A percentile compares a stretch with the other conserved stretches of the same genome.
Conservation (phyloP, 1,140 invertebrate species). For the Steinernema khuongi region DNA sequence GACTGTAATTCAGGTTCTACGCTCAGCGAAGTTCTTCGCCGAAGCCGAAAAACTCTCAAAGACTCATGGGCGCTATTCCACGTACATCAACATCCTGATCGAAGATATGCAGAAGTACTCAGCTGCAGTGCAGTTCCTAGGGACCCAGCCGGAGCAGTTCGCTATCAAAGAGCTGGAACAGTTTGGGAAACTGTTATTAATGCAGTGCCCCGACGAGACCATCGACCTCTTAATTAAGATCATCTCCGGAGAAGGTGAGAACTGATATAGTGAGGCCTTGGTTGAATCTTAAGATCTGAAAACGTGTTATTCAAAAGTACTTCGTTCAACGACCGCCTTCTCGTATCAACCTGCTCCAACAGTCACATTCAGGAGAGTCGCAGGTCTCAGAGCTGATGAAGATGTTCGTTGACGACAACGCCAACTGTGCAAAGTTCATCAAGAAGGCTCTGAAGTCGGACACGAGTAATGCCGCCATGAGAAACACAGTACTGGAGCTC, state of each 20-base stretch:
- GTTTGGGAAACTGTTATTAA: constrained; percentile 39
- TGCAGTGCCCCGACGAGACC: constrained; percentile 34
- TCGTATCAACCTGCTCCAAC: too few species aligned
- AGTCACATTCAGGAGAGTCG: constrained; percentile 3
- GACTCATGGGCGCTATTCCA: constrained; percentile 23
- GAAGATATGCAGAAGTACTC: constrained; percentile 44
- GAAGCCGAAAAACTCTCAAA: constrained; percentile 42
- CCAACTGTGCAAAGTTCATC: constrained; percentile 11
- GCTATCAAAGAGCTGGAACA: constrained; percentile 31
- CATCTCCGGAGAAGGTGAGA: not conserved
- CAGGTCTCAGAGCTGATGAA: constrained; percentile 4
- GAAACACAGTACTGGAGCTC: not conserved
- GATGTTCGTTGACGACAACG: constrained; percentile 16
- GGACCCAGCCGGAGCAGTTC: constrained; percentile 23
- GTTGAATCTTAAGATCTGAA: too few species aligned
- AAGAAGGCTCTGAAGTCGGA: not conserved
- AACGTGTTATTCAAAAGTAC: constrained; percentile 15
- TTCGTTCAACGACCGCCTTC: too few species aligned
- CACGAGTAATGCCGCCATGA: not conserved
- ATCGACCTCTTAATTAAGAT: constrained; percentile 27
- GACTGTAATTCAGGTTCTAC: constrained; percentile 47
- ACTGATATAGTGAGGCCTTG: not conserved
- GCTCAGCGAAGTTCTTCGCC: constrained; percentile 33
- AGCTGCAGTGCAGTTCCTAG: constrained; percentile 42
- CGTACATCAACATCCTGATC: constrained; percentile 44